Conservation (phyloP, 2,113 vertebrate genomes). For the Craseonycteris thonglongyai region DNA sequence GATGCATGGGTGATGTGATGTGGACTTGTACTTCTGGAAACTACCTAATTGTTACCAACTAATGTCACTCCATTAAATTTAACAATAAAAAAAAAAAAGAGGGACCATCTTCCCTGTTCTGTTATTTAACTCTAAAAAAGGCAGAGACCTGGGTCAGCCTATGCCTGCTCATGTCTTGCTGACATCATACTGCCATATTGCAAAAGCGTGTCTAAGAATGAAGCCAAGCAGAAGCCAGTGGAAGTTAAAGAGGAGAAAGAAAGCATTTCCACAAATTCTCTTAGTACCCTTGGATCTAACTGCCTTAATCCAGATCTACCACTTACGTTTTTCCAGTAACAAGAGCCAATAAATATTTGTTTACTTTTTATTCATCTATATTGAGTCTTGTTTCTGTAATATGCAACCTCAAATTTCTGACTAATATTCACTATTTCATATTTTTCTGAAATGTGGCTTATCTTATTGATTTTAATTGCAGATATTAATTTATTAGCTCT, state of each 20-base stretch:
- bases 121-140: neutral
- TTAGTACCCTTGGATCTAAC: neutral
- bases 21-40: too few species aligned
- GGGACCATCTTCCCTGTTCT: neutral
- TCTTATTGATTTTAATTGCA: neutral
- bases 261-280: neutral
- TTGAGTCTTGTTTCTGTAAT: neutral
- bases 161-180: neutral
- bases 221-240: neutral
- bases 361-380: neutral
- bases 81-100: too few species aligned
- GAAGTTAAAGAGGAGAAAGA: neutral
- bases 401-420: neutral
- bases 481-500: neutral
- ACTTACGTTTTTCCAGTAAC: neutral
- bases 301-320: neutral
- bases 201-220: neutral
- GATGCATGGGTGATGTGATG: too few species aligned
- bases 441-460: neutral
- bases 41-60: too few species aligned
- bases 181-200: neutral
- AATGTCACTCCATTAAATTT: too few species aligned
- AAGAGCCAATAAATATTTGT: neutral
- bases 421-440: neutral
- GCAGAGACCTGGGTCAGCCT: neutral